A percentile compares a stretch with the other conserved stretches of the same genome.
These are phyloP conservation scores for Drosophila leontia DNA, from an alignment of 1,140 invertebrate genomes.

Conservation along the genomic window DNA sequence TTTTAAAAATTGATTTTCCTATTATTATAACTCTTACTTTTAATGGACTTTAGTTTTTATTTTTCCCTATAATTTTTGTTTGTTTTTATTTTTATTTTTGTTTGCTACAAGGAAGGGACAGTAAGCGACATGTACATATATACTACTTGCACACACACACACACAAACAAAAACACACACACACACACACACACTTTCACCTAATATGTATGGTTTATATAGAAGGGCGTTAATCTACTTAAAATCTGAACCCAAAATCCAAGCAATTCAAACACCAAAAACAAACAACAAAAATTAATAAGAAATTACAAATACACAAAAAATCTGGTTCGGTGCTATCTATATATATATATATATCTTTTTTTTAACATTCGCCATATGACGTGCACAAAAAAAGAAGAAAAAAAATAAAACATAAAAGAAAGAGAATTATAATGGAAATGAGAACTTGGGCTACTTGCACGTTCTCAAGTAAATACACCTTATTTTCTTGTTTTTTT, in stretches of 20 bases:
- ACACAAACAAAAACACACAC: no score
- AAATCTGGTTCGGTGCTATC: slow-evolving; percentile 38
- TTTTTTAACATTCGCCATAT: slow-evolving; percentile 18
- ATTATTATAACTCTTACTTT: slow-evolving; percentile 14
- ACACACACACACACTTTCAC: background rate
- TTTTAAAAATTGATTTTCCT: background rate
- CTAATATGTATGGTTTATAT: slow-evolving; percentile 44
- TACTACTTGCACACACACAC: slow-evolving; percentile 13
- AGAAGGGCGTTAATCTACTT: slow-evolving; percentile 66
- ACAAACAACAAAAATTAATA: slow-evolving; percentile 7
- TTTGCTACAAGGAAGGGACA: slow-evolving; percentile 1
- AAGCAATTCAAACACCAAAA: slow-evolving; percentile 35
- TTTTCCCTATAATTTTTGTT: background rate
- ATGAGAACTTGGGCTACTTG: slow-evolving; percentile 19
- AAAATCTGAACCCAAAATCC: slow-evolving; percentile 65
- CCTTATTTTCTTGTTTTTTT: slow-evolving; percentile 5
- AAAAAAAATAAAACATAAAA: background rate
- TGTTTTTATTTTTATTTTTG: background rate
- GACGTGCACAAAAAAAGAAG: slow-evolving; percentile 31
- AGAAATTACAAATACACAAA: background rate
- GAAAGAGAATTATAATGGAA: background rate
- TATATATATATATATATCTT: background rate
- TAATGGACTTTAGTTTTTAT: slow-evolving; percentile 14
- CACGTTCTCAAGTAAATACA: slow-evolving; percentile 33
- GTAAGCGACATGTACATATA: slow-evolving; percentile 42